Percentiles rank a stretch among this genome's conserved stretches.
phyloP scores from a whole-genome alignment of 30 jellyfish, hydroid and myxozoan genomes.

The Aurelia coerulea region DNA sequence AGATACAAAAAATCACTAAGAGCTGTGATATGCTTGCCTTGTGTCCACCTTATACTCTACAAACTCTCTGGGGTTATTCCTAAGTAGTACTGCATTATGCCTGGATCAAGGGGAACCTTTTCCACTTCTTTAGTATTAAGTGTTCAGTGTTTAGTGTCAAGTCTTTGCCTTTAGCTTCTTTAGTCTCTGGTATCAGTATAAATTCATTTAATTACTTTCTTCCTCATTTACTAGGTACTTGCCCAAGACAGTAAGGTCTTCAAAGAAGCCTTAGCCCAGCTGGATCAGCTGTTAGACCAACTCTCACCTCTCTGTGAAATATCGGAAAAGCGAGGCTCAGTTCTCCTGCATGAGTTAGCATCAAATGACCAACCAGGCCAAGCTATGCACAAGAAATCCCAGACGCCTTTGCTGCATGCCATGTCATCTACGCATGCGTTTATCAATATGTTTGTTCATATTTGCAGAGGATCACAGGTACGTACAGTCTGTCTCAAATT shows the following conservation, averaged over 20 bases:
- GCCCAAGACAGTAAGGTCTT: constrained; percentile 92
- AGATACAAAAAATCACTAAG: no score
- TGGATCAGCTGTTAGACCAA: constrained; percentile 80
- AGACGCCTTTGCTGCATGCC: constrained; percentile 96
- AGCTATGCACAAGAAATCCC: constrained; percentile 78
- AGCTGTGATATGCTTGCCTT: no score
- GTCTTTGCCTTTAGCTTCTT: no score
- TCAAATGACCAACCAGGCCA: constrained; percentile 85
- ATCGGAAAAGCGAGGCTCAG: constrained; percentile 82
- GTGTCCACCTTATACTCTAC: no score
- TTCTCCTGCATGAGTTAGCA: constrained; percentile 86
- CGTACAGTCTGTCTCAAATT: no score
- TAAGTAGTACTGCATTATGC: no score
- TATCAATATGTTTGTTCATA: constrained; percentile 84
- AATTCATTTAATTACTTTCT: no score
- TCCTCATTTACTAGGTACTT: constrained; percentile 60
- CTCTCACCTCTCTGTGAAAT: constrained; percentile 73
- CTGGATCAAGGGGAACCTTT: no score
- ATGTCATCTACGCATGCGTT: constrained; percentile 96
- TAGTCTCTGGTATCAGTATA: no score
- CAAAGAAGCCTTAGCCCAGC: constrained; percentile 89
- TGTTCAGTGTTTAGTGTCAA: no score
- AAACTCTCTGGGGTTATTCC: no score
- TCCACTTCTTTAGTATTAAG: no score
- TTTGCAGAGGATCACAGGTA: constrained; percentile 99